Conservation (phyloP, 2,797 vertebrate species). For the Erethizon dorsatum region DNA sequence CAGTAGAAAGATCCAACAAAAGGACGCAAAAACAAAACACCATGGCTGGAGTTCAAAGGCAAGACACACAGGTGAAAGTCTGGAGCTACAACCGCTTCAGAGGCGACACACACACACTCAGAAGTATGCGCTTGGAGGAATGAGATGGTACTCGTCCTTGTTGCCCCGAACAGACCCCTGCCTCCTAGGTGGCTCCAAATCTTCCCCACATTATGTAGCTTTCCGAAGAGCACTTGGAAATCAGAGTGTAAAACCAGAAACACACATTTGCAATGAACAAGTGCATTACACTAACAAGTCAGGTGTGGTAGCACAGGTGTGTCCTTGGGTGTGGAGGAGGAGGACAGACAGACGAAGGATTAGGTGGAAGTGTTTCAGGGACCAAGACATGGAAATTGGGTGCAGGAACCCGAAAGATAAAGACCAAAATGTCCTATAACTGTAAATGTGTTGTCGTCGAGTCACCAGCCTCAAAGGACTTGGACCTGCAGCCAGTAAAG, state of each 20-base stretch:
- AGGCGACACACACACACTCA: fast-evolving
- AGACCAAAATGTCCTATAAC: slow-evolving; percentile 77
- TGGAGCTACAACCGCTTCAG: not conserved
- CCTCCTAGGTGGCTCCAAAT: slow-evolving; percentile 83
- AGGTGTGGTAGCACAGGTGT: not conserved
- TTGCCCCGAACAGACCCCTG: slow-evolving; percentile 85
- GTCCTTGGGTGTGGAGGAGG: not conserved
- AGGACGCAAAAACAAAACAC: not conserved
- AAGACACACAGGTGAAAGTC: not conserved
- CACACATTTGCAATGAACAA: slow-evolving; percentile 86
- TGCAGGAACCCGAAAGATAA: slow-evolving; percentile 82
- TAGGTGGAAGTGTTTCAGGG: slow-evolving; percentile 19
- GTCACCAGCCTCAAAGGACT: slow-evolving; percentile 84
- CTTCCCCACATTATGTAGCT: slow-evolving; percentile 81
- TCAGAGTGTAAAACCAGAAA: slow-evolving; percentile 88
- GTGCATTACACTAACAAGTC: slow-evolving; percentile 62
- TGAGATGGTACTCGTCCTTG: slow-evolving; percentile 68
- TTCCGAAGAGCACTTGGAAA: slow-evolving; percentile 87
- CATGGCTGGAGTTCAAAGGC: not conserved
- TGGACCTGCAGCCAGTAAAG: slow-evolving; percentile 78
- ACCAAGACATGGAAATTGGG: slow-evolving; percentile 78
- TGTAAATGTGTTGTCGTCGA: slow-evolving; percentile 74
- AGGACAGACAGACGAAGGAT: not conserved
- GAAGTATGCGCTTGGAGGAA: fast-evolving
- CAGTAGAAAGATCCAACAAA: not conserved